A percentile compares a stretch with the other conserved stretches of the same genome.
These are phyloP conservation scores for Scatophagus argus DNA, from an alignment of 2,113 vertebrate species.

Conservation along the genomic window DNA sequence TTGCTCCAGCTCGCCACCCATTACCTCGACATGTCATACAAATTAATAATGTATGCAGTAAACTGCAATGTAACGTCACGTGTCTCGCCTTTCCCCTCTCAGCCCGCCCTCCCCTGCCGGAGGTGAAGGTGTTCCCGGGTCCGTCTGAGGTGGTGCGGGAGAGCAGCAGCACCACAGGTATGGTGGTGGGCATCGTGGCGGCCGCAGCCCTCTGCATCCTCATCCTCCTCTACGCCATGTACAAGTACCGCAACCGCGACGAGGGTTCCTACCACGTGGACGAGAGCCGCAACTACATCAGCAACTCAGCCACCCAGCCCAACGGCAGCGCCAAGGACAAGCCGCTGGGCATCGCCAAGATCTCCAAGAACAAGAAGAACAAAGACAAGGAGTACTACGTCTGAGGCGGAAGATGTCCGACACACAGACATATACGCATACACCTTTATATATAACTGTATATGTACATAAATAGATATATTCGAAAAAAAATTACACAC, in stretches of 20 bases:
- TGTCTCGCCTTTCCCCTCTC: constrained; percentile 40
- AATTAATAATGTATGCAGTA: constrained; percentile 55
- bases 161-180: constrained; percentile 98
- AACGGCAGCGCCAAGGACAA: constrained; percentile 99
- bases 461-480: constrained; percentile 84
- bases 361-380: constrained; percentile 99
- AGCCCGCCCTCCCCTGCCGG: constrained; percentile 95
- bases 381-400: constrained; percentile 99
- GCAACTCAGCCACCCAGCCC: constrained; percentile 98
- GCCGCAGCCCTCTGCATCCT: constrained; percentile 98
- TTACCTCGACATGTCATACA: constrained; percentile 26
- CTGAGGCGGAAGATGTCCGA: constrained; percentile 84
- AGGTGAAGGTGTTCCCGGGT: constrained; percentile 91
- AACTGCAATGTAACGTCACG: constrained; percentile 6
- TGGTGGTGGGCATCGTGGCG: constrained; percentile 98
- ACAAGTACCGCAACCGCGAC: constrained; percentile 99
- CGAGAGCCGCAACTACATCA: constrained; percentile 99
- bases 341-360: constrained; percentile 95
- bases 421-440: constrained; percentile 68
- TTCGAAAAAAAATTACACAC: constrained; percentile 67
- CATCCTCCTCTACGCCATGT: constrained; percentile 99
- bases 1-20: constrained; percentile 36
- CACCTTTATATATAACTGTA: constrained; percentile 80
- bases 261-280: constrained; percentile 99
- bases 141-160: constrained; percentile 94